Percentiles rank a stretch among this genome's conserved stretches.
Conservation (phyloP, 1,140 invertebrate genomes). For the Drosophila sproati region DNA sequence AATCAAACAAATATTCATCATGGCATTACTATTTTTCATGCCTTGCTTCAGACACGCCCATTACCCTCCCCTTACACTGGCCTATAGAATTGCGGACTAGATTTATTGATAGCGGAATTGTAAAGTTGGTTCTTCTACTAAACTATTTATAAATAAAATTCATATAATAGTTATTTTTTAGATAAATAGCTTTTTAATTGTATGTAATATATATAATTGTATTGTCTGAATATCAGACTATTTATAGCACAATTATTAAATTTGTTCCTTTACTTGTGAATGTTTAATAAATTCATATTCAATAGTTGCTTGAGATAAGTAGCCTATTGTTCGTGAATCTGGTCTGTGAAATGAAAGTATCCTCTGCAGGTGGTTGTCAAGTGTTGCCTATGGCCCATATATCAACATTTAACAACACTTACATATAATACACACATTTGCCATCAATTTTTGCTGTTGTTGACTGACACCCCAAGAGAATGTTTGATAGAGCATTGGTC, state of each 20-base stretch:
- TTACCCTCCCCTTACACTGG: slow-evolving; percentile 26
- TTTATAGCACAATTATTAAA: too few relatives aligned
- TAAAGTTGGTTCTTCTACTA: too few relatives aligned
- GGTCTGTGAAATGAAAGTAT: background rate
- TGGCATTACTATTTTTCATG: slow-evolving; percentile 45
- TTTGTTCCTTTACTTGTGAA: too few relatives aligned
- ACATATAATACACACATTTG: background rate
- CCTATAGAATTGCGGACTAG: slow-evolving; percentile 13
- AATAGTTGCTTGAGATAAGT: too few relatives aligned
- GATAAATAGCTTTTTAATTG: too few relatives aligned
- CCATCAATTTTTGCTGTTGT: slow-evolving; percentile 12
- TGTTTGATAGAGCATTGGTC: slow-evolving; percentile 59
- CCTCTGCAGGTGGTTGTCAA: background rate
- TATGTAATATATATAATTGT: too few relatives aligned
- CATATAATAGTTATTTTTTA: too few relatives aligned
- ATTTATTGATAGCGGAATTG: background rate
- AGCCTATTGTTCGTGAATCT: too few relatives aligned
- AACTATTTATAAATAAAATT: too few relatives aligned
- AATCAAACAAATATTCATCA: slow-evolving; percentile 61
- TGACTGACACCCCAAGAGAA: slow-evolving; percentile 6
- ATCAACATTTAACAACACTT: slow-evolving; percentile 9
- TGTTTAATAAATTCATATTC: too few relatives aligned
- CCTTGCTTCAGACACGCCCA: background rate
- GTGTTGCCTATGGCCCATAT: slow-evolving; percentile 13
- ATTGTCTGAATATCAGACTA: too few relatives aligned